Evolutionary conservation across 2,888 invertebrate species (phyloP).

Genomic region (Stenodera caucasica): DNA sequence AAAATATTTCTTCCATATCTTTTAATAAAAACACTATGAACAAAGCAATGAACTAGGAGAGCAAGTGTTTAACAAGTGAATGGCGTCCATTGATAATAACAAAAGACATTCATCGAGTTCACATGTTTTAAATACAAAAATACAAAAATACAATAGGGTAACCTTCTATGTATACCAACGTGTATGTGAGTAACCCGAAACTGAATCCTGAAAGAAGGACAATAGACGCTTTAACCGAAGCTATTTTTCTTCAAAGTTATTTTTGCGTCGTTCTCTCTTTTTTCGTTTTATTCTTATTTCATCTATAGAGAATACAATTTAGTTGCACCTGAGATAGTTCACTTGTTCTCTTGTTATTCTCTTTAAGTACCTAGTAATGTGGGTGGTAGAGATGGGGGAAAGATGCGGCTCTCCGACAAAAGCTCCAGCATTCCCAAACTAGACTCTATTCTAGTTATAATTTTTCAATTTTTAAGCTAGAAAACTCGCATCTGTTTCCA

Average conservation of each 20-base stretch:
- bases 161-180: conserved; percentile 34
- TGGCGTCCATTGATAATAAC: conserved; percentile 45
- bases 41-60: conserved; percentile 33
- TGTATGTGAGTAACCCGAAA: conserved; percentile 37
- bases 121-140: conserved; percentile 42
- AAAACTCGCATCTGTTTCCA: background rate
- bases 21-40: conserved; percentile 36
- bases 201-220: conserved; percentile 28
- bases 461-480: background rate
- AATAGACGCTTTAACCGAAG: conserved; percentile 35
- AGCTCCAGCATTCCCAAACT: background rate
- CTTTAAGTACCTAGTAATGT: conserved; percentile 28
- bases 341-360: conserved; percentile 41
- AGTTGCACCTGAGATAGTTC: conserved; percentile 45
- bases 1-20: conserved; percentile 31
- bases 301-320: conserved; percentile 36
- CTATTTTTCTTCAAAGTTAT: conserved; percentile 31
- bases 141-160: conserved; percentile 35
- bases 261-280: conserved; percentile 8
- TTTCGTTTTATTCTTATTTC: conserved; percentile 19
- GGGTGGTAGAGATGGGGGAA: conserved; percentile 27
- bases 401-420: conserved; percentile 4
- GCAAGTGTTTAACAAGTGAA: conserved; percentile 47
- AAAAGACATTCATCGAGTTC: conserved; percentile 45
- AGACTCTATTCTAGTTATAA: too few relatives aligned